These are phyloP conservation scores for Ernsta delagoae DNA, from an alignment of 2,888 invertebrate species.

Conservation along the genomic window DNA sequence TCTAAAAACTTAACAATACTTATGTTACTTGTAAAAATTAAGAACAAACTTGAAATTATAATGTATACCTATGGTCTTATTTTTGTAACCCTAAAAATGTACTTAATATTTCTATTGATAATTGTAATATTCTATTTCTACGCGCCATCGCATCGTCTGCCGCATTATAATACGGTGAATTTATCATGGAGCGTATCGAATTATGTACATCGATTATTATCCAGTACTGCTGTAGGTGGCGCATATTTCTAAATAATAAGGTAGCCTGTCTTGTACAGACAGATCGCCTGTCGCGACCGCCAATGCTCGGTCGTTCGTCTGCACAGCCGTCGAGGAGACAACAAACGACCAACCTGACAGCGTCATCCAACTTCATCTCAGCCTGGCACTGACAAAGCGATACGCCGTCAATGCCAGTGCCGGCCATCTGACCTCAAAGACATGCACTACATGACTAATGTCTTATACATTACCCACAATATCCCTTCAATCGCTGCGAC, in stretches of 20 bases:
- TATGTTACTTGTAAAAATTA: no score
- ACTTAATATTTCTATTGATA: no score
- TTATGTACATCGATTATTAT: slow-evolving; percentile 29
- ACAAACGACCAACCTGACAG: slow-evolving; percentile 58
- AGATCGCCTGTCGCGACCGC: slow-evolving; percentile 32
- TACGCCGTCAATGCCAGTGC: slow-evolving; percentile 53
- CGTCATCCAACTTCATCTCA: slow-evolving; percentile 62
- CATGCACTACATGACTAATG: slow-evolving; percentile 59
- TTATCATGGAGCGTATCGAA: slow-evolving; percentile 16
- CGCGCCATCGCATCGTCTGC: no score
- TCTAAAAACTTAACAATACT: no score
- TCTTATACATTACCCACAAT: slow-evolving; percentile 56
- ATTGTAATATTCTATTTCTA: no score
- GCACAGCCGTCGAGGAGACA: slow-evolving; percentile 42
- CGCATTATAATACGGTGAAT: no score
- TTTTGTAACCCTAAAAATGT: no score
- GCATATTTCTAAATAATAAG: slow-evolving; percentile 37
- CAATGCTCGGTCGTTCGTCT: slow-evolving; percentile 48
- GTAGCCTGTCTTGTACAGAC: slow-evolving; percentile 30
- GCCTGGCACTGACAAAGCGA: slow-evolving; percentile 72
- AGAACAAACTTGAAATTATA: no score
- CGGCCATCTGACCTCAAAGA: slow-evolving; percentile 49
- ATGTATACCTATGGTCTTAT: no score
- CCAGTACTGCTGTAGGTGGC: slow-evolving; percentile 33
- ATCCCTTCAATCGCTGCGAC: slow-evolving; percentile 39